phyloP scores from a whole-genome alignment of 2,888 invertebrate genomes.

The Phengaris alcon region DNA sequence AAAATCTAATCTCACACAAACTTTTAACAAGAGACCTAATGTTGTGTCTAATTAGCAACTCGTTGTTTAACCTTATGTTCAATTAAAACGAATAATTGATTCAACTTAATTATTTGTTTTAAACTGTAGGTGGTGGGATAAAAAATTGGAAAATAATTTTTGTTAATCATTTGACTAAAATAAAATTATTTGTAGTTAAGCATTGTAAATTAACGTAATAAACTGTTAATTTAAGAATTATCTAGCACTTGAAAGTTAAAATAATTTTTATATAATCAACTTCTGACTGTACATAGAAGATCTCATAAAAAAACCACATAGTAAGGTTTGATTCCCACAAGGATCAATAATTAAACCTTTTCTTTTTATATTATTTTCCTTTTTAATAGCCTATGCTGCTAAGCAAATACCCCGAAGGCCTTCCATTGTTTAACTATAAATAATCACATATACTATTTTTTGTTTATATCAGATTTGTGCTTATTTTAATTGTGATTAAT shows the following conservation, averaged over 20 bases:
- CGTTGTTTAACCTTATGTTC: neutral
- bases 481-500: slow-evolving; percentile 30
- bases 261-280: no score
- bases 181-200: slow-evolving; percentile 11
- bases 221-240: no score
- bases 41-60: neutral
- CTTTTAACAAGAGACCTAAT: neutral
- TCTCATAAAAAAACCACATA: neutral
- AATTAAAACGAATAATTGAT: slow-evolving; percentile 9
- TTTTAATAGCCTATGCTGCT: no score
- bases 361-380: neutral
- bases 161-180: neutral
- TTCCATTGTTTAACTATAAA: neutral
- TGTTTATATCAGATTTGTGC: slow-evolving; percentile 1
- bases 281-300: no score
- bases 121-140: neutral
- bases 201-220: neutral
- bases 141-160: neutral
- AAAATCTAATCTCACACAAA: slow-evolving; percentile 12
- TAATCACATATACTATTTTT: neutral
- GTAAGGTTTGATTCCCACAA: neutral
- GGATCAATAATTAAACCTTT: neutral
- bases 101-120: slow-evolving; percentile 22
- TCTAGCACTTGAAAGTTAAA: no score
- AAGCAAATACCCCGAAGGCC: no score